phyloP scores from a whole-genome alignment of 2,888 invertebrate genomes.

The Eledona agricola region DNA sequence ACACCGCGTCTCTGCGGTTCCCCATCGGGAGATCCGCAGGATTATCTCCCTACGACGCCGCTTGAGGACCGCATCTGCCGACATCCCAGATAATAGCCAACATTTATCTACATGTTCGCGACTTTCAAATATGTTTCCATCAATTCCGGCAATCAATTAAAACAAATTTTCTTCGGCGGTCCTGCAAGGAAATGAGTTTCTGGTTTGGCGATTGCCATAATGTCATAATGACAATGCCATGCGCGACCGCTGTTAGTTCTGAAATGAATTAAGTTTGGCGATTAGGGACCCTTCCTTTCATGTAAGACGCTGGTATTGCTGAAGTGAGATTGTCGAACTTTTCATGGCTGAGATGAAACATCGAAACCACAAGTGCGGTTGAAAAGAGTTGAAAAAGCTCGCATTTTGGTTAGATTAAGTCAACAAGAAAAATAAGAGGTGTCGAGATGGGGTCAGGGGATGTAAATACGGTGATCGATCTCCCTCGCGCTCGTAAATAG shows the following conservation, averaged over 20 bases:
- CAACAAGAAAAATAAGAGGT: constrained; percentile 7
- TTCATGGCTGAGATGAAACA: constrained; percentile 35
- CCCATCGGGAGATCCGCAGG: constrained; percentile 52
- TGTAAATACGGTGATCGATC: constrained; percentile 47
- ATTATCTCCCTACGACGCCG: constrained; percentile 38
- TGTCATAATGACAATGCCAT: constrained; percentile 40
- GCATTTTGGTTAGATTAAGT: no score
- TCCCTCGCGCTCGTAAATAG: constrained; percentile 47
- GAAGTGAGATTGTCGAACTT: constrained; percentile 43
- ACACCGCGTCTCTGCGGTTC: constrained; percentile 51
- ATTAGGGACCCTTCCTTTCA: constrained; percentile 54
- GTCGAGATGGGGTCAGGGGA: constrained; percentile 42
- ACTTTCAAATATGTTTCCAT: background rate
- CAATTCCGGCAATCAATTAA: background rate
- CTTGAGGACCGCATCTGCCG: constrained; percentile 50
- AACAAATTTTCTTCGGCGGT: background rate
- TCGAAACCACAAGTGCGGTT: no score
- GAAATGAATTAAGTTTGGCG: constrained; percentile 58
- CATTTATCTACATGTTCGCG: constrained; percentile 48
- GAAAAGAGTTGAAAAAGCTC: constrained; percentile 2
- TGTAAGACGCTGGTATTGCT: constrained; percentile 49
- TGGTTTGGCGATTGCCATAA: constrained; percentile 38
- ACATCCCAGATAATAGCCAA: constrained; percentile 52
- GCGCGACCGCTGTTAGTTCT: constrained; percentile 45
- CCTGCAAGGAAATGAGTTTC: constrained; percentile 27